Evolutionary conservation across 2,888 invertebrate species (phyloP).

Genomic region (Blastobasis adustella): DNA sequence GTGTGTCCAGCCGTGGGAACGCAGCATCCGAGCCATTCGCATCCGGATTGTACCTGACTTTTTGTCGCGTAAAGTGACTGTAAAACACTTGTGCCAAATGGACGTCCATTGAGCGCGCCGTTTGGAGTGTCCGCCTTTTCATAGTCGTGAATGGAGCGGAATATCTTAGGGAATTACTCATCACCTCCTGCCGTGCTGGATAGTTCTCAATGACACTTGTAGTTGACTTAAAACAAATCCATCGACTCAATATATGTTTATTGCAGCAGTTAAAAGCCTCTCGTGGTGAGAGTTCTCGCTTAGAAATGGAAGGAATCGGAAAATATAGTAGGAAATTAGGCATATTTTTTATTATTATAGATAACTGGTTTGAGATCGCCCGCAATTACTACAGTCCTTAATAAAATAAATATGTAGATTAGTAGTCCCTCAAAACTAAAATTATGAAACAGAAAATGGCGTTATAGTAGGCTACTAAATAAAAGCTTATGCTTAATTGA

Average conservation of each 20-base stretch:
- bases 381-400: too few species aligned
- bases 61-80: slow-evolving; percentile 29
- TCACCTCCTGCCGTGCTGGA: slow-evolving; percentile 16
- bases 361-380: too few species aligned
- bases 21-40: slow-evolving; percentile 44
- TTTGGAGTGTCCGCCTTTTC: slow-evolving; percentile 40
- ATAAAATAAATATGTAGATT: too few species aligned
- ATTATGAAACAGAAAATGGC: too few species aligned
- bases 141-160: slow-evolving; percentile 18
- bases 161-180: slow-evolving; percentile 29
- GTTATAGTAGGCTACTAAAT: too few species aligned
- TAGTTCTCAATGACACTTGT: slow-evolving; percentile 26
- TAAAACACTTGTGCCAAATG: slow-evolving; percentile 65
- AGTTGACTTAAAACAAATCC: slow-evolving; percentile 25
- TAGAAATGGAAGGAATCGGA: too few species aligned
- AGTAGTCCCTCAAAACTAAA: too few species aligned
- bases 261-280: slow-evolving; percentile 13
- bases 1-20: slow-evolving; percentile 57
- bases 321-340: too few species aligned
- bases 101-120: slow-evolving; percentile 41
- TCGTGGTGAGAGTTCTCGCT: neutral
- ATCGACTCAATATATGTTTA: slow-evolving; percentile 13
- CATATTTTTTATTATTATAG: too few species aligned
- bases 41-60: slow-evolving; percentile 63
- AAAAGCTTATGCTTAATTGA: too few species aligned